These are phyloP conservation scores for Tetanocera ferruginea DNA, from an alignment of 2,888 invertebrate genomes.

Conservation along the genomic window DNA sequence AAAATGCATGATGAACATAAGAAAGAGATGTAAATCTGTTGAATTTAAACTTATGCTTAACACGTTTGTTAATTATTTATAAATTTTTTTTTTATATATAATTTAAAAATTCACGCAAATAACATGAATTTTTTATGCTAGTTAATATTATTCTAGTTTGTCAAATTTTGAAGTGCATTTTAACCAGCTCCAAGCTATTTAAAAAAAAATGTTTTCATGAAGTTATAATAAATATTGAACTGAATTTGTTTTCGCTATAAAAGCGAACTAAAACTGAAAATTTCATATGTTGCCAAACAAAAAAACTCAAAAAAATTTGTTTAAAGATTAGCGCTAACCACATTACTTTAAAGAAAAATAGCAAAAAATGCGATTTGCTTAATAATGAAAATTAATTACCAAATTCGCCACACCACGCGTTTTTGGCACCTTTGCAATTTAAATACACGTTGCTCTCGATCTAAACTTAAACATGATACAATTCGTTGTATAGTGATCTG, in stretches of 20 bases:
- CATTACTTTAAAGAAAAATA: background rate
- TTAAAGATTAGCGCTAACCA: background rate
- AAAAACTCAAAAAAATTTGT: background rate
- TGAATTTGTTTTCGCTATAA: constrained; percentile 31
- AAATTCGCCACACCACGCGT: constrained; percentile 14
- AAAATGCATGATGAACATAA: constrained; percentile 24
- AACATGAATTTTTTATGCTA: constrained; percentile 14
- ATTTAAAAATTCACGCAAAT: constrained; percentile 11
- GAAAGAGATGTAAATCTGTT: constrained; percentile 35
- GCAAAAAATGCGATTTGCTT: background rate
- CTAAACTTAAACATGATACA: background rate
- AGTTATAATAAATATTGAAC: constrained; percentile 30
- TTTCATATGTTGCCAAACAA: background rate
- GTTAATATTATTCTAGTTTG: background rate
- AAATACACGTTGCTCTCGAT: background rate
- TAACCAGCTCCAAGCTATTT: constrained; percentile 13
- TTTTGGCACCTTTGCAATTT: constrained; percentile 4
- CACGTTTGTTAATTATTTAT: constrained; percentile 34
- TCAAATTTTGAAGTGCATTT: constrained; percentile 19
- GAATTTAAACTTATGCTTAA: constrained; percentile 17
- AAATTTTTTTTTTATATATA: constrained; percentile 21
- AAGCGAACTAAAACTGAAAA: constrained; percentile 31
- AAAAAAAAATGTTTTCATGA: constrained; percentile 15
- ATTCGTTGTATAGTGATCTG: constrained; percentile 6
- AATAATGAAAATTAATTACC: constrained; percentile 15